Base-by-base conservation (phyloP, 2,113 vertebrate species). In the Ranitomeya variabilis region DNA sequence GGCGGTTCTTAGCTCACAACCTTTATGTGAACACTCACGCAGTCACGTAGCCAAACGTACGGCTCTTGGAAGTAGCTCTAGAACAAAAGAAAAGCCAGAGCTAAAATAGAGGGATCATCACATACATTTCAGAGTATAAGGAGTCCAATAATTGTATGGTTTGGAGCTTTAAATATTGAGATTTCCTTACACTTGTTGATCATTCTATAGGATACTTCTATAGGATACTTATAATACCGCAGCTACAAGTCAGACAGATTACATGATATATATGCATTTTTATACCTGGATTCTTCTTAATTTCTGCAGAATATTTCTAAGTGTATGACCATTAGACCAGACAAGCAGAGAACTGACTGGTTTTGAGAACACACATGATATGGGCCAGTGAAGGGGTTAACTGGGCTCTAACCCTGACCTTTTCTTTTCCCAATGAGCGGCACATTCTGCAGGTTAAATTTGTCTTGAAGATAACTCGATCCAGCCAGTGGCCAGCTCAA, bases 391-490 rank as follows among this genome's bases (percentile, higher is more conserved):
- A 83, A 88, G 64, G 87, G 59, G 87, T 88, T 88, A 88, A 83
- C 57, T n/a, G 54, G 37, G 67, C 55, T 76, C 55, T 85, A 83
- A 84, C 82, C 82, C 87, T 89, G 87, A 89, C 87, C 87, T 89
- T 89, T 77, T 77, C 69, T 85, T 89, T 89, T 85, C 87, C 87
- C 87, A 85, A 59, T 31, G 81, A 85, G 87, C 45, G 87, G 87
- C 87, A 89, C 87, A 89, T 89, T 89, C 87, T 89, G 62, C 69
- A 85, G 59, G 87, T 85, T 89, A 89, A 89, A 89, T 89, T 89
- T 89, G 87, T 89, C 87, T 89, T 89, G 87, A 89, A 85, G 87
- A 89, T 83, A 89, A 89, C 87, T 67, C 18, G 87, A 89, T 89
- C 87, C 82, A 57, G 9, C 80, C 71, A 88, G 69, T 74, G 71